Conservation (phyloP, 2,113 vertebrate genomes). For the Gadus chalcogrammus region DNA sequence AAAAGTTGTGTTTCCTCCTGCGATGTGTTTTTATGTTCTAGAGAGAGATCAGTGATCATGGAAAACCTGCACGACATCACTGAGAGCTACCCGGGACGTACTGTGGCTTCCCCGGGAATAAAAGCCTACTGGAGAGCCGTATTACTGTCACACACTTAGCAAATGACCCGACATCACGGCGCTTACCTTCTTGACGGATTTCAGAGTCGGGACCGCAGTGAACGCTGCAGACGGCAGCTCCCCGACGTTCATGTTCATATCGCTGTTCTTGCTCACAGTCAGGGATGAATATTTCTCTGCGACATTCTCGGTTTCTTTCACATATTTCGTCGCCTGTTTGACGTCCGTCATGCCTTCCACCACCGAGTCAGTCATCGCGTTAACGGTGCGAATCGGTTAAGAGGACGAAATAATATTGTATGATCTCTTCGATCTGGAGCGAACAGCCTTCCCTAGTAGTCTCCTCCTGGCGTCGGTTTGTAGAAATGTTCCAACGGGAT, state of each 20-base stretch:
- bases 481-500: no score
- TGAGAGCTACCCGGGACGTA: no score
- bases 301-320: conserved; percentile 79
- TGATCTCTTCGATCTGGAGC: conserved; percentile 7
- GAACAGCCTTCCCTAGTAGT: no score
- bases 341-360: conserved; percentile 65
- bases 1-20: no score
- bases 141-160: neutral
- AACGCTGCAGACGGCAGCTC: conserved; percentile 75
- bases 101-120: no score
- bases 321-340: conserved; percentile 79
- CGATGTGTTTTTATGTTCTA: no score
- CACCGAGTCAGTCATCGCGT: conserved; percentile 66
- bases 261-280: conserved; percentile 75
- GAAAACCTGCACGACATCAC: no score
- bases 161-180: conserved; percentile 30
- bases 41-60: no score
- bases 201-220: conserved; percentile 74
- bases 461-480: no score
- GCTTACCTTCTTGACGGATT: conserved; percentile 79
- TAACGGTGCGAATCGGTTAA: conserved; percentile 20
- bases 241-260: conserved; percentile 72
- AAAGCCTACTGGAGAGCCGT: no score
- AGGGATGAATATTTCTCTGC: conserved; percentile 78
- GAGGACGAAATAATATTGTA: conserved; percentile 1